Evolutionary conservation across 2,113 vertebrate species (phyloP).

Genomic region (Donacobius atricapilla): DNA sequence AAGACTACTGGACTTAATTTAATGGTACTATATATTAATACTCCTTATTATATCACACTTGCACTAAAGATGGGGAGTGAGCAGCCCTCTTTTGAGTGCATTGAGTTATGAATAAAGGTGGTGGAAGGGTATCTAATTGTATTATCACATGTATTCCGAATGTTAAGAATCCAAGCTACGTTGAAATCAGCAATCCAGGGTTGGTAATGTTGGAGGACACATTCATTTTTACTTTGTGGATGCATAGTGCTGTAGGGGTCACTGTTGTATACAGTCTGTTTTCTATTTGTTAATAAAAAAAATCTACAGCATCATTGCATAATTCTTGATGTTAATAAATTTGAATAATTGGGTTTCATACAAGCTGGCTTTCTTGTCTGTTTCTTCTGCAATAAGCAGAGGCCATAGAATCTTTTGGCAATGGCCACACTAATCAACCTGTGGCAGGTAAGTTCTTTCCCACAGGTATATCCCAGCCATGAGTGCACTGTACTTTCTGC

Average conservation of each 20-base stretch:
- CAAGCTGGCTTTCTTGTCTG: constrained; percentile 73
- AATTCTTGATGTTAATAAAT: constrained; percentile 96
- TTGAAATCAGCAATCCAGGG: constrained; percentile 76
- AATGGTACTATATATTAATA: constrained; percentile 84
- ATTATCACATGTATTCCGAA: constrained; percentile 69
- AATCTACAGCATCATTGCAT: constrained; percentile 87
- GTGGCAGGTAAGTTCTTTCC: background rate
- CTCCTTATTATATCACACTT: constrained; percentile 77
- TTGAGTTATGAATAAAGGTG: constrained; percentile 78
- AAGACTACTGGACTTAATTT: constrained; percentile 89
- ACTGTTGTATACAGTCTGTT: constrained; percentile 95
- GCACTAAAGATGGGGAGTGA: constrained; percentile 76
- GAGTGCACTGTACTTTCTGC: fast-evolving
- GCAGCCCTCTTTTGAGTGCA: constrained; percentile 76
- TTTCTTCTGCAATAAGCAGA: constrained; percentile 54
- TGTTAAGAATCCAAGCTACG: constrained; percentile 68
- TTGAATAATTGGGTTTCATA: constrained; percentile 93
- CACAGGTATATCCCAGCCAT: background rate
- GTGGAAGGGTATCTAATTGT: constrained; percentile 80
- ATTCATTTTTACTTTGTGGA: constrained; percentile 98
- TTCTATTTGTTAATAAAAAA: constrained; percentile 96
- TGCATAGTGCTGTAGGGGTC: constrained; percentile 87
- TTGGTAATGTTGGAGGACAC: constrained; percentile 79
- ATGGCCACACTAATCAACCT: background rate
- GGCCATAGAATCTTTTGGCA: background rate